A percentile compares a stretch with the other conserved stretches of the same genome.
Evolutionary conservation across 2,797 vertebrate species (phyloP).

Genomic region (Cygnus olor): DNA sequence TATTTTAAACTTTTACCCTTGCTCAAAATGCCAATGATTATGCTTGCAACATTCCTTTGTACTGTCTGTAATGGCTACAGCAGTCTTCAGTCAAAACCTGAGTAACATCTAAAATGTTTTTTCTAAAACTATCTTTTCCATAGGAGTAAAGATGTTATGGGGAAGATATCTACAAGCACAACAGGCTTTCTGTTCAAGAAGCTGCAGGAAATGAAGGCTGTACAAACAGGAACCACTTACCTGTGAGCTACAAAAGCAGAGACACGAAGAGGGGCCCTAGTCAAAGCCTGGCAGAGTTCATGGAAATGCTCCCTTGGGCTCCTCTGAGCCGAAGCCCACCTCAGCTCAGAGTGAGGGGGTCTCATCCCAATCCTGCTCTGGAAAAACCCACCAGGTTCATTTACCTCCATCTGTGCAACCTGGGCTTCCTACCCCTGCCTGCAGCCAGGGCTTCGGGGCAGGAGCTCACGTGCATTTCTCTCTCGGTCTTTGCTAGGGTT

Average conservation of each 20-base stretch:
- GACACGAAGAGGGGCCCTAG: background rate
- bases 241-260: background rate
- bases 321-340: background rate
- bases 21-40: background rate
- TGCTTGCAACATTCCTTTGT: background rate
- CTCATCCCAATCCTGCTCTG: background rate
- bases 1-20: background rate
- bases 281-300: background rate
- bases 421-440: background rate
- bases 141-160: background rate
- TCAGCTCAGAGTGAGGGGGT: background rate
- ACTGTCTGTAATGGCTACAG: background rate
- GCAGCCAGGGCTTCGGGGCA: background rate
- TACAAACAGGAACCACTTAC: background rate
- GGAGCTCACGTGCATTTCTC: rapidly evolving
- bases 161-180: background rate
- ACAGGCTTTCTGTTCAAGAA: background rate
- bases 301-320: background rate
- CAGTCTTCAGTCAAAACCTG: background rate
- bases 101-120: background rate
- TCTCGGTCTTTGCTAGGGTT: background rate
- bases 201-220: background rate
- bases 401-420: too few species aligned
- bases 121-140: background rate
- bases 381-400: background rate